Base-by-base conservation (phyloP, 2,888 invertebrate genomes). In the Ochlodes sylvanus region DNA sequence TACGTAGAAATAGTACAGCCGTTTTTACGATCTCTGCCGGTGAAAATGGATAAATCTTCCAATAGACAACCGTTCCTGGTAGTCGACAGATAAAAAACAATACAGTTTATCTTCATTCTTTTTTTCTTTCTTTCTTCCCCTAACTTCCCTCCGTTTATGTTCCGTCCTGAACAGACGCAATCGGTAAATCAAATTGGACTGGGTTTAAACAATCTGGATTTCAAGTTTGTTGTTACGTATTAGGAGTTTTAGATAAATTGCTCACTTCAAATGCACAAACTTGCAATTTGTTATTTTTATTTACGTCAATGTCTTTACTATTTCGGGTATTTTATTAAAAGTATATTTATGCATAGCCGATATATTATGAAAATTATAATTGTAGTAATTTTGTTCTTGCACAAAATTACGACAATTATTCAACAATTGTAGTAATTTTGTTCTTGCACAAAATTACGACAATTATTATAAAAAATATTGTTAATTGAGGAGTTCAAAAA, bases 81-180 rank as follows among this genome's bases (percentile, higher is more conserved):
- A 67, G 65, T 50, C 55, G 69, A 68, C 71, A 69, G 63, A 68
- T 54, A 65, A 72, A 69, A 71, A 68, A 66, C 68, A 66, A 68
- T 58, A 54, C 69, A 60, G 68, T 69, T 69, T 66, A 66, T 66
- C 66, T 65, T 61, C 32, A 32, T 44, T 47, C 61, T 61, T 41
- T 41, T 65, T 65, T 57, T 50, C 27, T 57, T 6, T 15, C 17
- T 57, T 56, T 32, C 34, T 56, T 38, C 54, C 58, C 56, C 55
- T 32, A 42, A 41, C 55, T 56, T 63, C 54, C 7, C 44, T 17
- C 52, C 55, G 63, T 63, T 56, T 63, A 63, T 63, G 55, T 64
- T 58, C 47, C 50, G 57, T 58, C 50, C 34, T 12, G 65, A 60
- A 52, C 65, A 60, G 65, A 34, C 34, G 58, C 65, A 60, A 66